Conservation (phyloP, 2,888 invertebrate genomes). For the Dynastes grantii region DNA sequence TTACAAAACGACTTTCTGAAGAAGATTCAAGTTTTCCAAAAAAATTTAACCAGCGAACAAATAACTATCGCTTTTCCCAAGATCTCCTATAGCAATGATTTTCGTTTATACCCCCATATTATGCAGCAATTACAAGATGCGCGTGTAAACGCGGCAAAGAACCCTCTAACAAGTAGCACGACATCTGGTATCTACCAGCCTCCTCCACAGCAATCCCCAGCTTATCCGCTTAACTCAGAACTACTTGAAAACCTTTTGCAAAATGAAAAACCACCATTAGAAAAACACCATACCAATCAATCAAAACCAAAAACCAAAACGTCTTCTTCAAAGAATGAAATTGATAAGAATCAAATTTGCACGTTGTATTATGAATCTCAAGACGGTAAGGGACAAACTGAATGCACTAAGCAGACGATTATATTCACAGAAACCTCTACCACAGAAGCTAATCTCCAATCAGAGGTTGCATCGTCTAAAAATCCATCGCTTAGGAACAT, state of each 20-base stretch:
- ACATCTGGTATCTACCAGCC: background rate
- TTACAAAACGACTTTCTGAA: background rate
- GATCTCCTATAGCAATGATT: background rate
- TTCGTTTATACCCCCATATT: background rate
- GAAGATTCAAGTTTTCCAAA: background rate
- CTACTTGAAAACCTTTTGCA: background rate
- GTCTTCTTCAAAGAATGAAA: background rate
- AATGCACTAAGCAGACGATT: slow-evolving; percentile 1
- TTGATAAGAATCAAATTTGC: slow-evolving; percentile 5
- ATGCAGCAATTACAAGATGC: background rate
- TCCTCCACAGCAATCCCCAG: background rate
- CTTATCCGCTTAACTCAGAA: background rate
- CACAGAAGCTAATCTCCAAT: background rate
- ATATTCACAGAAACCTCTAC: slow-evolving; percentile 1
- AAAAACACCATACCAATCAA: background rate
- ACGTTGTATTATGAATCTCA: slow-evolving; percentile 41
- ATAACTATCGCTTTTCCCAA: background rate
- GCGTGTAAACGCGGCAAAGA: background rate
- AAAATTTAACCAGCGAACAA: background rate
- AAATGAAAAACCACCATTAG: background rate
- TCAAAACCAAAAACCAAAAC: background rate
- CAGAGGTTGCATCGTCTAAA: background rate
- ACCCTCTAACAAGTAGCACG: too few relatives aligned
- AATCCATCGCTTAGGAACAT: background rate
- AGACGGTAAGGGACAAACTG: background rate